phyloP scores from a whole-genome alignment of 2,797 vertebrate genomes.

The Rostrhamus sociabilis region DNA sequence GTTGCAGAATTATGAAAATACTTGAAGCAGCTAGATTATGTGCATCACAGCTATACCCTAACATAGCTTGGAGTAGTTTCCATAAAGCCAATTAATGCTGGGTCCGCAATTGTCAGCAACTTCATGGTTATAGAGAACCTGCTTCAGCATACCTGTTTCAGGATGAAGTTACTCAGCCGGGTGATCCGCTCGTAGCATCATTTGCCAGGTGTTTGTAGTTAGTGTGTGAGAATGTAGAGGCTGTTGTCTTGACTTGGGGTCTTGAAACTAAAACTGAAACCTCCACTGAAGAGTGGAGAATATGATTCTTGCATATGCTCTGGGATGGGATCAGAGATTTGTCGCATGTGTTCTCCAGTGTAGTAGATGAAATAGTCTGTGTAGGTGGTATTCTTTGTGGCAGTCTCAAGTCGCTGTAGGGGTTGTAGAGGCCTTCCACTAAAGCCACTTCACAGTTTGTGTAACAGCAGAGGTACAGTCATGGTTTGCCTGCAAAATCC shows the following conservation, averaged over 20 bases:
- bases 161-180: neutral
- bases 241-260: neutral
- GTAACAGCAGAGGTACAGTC: neutral
- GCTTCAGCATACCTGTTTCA: neutral
- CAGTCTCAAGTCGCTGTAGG: neutral
- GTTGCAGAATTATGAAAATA: neutral
- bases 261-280: neutral
- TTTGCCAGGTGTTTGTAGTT: neutral
- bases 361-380: neutral
- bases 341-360: neutral
- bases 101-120: rapidly evolving
- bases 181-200: neutral
- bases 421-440: neutral
- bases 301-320: neutral
- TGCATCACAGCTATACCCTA: neutral
- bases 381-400: neutral
- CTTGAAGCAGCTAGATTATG: neutral
- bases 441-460: neutral
- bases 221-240: neutral
- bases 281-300: neutral
- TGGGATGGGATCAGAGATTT: neutral
- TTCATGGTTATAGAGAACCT: neutral
- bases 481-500: neutral
- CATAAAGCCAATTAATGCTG: neutral
- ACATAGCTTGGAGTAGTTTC: neutral